phyloP scores from a whole-genome alignment of 2,888 invertebrate genomes.

The Drosophila bunnanda region DNA sequence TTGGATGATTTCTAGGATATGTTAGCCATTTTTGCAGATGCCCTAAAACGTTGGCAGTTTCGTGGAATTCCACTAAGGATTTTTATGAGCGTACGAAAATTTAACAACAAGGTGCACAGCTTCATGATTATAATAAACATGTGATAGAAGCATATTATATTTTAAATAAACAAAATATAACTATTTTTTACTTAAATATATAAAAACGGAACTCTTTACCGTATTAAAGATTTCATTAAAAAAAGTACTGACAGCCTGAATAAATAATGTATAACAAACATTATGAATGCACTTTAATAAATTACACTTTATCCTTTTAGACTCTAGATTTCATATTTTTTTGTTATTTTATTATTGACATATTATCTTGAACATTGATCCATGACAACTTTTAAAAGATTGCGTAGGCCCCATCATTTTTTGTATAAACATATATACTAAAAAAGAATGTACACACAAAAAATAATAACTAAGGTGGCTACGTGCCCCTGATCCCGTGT shows the following conservation, averaged over 20 bases:
- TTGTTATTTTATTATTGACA: background rate
- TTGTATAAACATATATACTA: conserved; percentile 19
- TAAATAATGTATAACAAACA: background rate
- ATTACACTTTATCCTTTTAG: background rate
- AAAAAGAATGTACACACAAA: conserved; percentile 13
- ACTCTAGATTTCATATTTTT: background rate
- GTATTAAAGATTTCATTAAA: background rate
- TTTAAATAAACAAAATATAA: background rate
- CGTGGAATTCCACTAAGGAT: conserved; percentile 16
- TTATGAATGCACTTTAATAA: no score
- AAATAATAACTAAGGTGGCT: conserved; percentile 30
- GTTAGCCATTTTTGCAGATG: conserved; percentile 14
- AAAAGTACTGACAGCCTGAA: no score
- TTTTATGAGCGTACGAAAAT: conserved; percentile 26
- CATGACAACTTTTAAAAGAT: background rate
- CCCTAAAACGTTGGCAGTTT: conserved; percentile 41
- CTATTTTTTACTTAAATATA: no score
- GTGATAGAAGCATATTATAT: no score
- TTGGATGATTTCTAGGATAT: conserved; percentile 70
- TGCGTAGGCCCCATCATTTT: conserved; percentile 15
- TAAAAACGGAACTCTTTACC: background rate
- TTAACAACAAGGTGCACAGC: conserved; percentile 15
- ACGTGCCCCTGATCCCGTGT: conserved; percentile 7
- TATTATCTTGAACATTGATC: conserved; percentile 7
- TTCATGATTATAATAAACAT: background rate